phyloP scores from a whole-genome alignment of 2,113 vertebrate genomes.

The Ginglymostoma cirratum region DNA sequence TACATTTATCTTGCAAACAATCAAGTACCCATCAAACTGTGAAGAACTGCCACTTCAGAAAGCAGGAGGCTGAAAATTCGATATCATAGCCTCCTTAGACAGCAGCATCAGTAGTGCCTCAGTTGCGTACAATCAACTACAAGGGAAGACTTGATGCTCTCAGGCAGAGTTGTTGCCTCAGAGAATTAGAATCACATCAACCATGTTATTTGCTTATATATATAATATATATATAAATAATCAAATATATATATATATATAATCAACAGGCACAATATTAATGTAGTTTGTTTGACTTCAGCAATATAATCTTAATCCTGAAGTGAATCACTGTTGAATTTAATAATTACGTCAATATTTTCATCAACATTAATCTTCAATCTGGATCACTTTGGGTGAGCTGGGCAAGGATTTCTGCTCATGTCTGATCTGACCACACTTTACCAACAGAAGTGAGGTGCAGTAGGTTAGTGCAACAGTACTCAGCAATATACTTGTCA shows the following conservation, averaged over 20 bases:
- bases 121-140: background rate
- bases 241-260: background rate
- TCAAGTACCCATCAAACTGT: slow-evolving; percentile 64
- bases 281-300: background rate
- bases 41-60: slow-evolving; percentile 62
- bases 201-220: slow-evolving; percentile 1
- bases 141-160: background rate
- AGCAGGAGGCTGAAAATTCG: slow-evolving; percentile 51
- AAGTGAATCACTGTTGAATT: background rate
- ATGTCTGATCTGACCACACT: background rate
- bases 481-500: background rate
- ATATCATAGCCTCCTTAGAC: slow-evolving; percentile 1
- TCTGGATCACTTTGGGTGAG: background rate
- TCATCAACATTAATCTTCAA: background rate
- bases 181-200: slow-evolving; percentile 4
- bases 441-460: background rate
- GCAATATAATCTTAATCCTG: background rate
- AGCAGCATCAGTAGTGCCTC: background rate
- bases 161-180: background rate
- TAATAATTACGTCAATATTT: background rate
- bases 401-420: background rate
- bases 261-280: background rate
- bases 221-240: background rate
- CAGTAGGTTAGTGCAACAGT: background rate
- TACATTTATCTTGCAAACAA: slow-evolving; percentile 68